A percentile compares a stretch with the other conserved stretches of the same genome.
phyloP scores from a whole-genome alignment of 1,140 invertebrate species.

The Tetragonula clypearis region DNA sequence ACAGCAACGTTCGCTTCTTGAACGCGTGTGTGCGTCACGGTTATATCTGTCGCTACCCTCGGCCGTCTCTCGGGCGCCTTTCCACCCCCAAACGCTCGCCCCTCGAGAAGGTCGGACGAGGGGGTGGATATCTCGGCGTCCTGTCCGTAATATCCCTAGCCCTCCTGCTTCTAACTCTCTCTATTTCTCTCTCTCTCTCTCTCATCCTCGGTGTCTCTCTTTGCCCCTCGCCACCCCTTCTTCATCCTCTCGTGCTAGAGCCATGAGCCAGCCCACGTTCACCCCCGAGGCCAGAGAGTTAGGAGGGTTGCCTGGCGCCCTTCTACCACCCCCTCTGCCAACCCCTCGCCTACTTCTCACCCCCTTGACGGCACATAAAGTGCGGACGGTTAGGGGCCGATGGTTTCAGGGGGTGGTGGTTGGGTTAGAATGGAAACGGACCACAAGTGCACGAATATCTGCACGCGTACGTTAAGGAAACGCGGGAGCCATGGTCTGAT shows the following conservation, averaged over 20 bases:
- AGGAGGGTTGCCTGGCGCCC: slow-evolving; percentile 77
- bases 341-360: slow-evolving; percentile 60
- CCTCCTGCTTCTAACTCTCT: slow-evolving; percentile 69
- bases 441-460: slow-evolving; percentile 64
- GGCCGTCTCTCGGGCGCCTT: slow-evolving; percentile 67
- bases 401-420: slow-evolving; percentile 52
- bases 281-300: slow-evolving; percentile 73
- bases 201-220: background rate
- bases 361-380: slow-evolving; percentile 71
- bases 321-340: slow-evolving; percentile 60
- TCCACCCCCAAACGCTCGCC: slow-evolving; percentile 62
- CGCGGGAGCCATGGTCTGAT: background rate
- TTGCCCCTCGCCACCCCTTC: background rate
- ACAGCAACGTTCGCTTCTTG: slow-evolving; percentile 56
- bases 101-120: slow-evolving; percentile 64
- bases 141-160: slow-evolving; percentile 70
- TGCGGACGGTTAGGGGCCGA: slow-evolving; percentile 71
- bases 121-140: slow-evolving; percentile 74
- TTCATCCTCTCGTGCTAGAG: slow-evolving; percentile 50
- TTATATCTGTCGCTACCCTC: slow-evolving; percentile 75
- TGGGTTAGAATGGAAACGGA: slow-evolving; percentile 66
- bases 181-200: slow-evolving; percentile 30
- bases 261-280: slow-evolving; percentile 63
- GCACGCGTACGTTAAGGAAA: slow-evolving; percentile 22
- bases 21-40: slow-evolving; percentile 71